These are phyloP conservation scores for Dilophus febrilis DNA, from an alignment of 2,888 invertebrate genomes.

Conservation along the genomic window DNA sequence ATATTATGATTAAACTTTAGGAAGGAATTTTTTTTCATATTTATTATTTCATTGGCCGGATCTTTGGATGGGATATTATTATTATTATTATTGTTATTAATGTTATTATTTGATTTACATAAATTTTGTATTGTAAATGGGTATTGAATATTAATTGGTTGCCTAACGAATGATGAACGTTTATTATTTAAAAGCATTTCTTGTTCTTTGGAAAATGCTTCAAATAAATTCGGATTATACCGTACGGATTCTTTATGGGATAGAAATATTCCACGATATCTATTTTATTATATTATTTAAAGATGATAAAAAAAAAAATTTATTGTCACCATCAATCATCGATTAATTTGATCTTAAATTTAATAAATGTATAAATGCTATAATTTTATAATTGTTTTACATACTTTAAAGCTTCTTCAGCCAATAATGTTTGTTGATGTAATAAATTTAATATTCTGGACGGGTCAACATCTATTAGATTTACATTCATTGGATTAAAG, in stretches of 20 bases:
- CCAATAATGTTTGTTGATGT: constrained; percentile 32
- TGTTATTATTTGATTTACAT: background rate
- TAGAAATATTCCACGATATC: constrained; percentile 25
- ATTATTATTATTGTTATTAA: background rate
- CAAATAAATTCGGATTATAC: constrained; percentile 25
- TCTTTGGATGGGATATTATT: background rate
- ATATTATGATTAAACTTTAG: too few relatives aligned
- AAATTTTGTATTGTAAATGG: constrained; percentile 3
- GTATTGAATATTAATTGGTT: constrained; percentile 3
- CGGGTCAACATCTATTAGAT: constrained; percentile 32
- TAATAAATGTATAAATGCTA: too few relatives aligned
- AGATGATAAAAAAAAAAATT: background rate
- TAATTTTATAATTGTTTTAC: constrained; percentile 6
- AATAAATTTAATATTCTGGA: constrained; percentile 37
- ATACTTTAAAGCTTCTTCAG: constrained; percentile 30
- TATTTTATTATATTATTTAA: constrained; percentile 9
- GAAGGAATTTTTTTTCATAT: too few relatives aligned
- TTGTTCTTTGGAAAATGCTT: constrained; percentile 28
- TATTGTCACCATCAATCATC: background rate
- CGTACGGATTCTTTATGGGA: constrained; percentile 26
- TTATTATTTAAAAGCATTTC: constrained; percentile 11
- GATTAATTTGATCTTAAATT: background rate
- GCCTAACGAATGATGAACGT: constrained; percentile 3
- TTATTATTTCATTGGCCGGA: too few relatives aligned
- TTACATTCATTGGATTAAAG: constrained; percentile 32